A percentile compares a stretch with the other conserved stretches of the same genome.
These are phyloP conservation scores for Ennomos erosarius DNA, from an alignment of 2,888 invertebrate genomes.

Conservation along the genomic window DNA sequence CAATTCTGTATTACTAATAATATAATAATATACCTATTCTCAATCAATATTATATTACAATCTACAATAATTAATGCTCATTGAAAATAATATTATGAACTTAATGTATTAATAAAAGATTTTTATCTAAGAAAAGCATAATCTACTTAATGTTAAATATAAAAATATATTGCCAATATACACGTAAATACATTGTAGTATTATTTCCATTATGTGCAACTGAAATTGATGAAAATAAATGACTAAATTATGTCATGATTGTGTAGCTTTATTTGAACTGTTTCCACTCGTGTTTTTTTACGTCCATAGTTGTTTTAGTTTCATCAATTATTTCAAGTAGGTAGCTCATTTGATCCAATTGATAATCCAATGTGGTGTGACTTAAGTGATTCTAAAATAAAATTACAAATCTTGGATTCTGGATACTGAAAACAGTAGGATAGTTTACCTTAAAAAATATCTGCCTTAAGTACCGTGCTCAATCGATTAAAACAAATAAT, in stretches of 20 bases:
- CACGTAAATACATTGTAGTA: constrained; percentile 58
- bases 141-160: constrained; percentile 54
- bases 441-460: too few relatives aligned
- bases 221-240: constrained; percentile 66
- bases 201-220: constrained; percentile 69
- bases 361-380: too few relatives aligned
- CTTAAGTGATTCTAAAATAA: too few relatives aligned
- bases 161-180: constrained; percentile 62
- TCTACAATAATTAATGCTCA: constrained; percentile 48
- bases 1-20: constrained; percentile 5
- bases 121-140: constrained; percentile 47
- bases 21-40: too few relatives aligned
- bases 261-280: constrained; percentile 19
- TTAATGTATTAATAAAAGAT: constrained; percentile 46
- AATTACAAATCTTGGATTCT: too few relatives aligned
- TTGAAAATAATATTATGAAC: constrained; percentile 47
- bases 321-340: too few relatives aligned
- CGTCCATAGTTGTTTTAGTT: too few relatives aligned
- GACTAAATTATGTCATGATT: constrained; percentile 40
- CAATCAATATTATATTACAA: constrained; percentile 31
- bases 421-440: too few relatives aligned
- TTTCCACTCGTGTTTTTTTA: not conserved
- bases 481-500: too few relatives aligned
- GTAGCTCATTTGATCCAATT: too few relatives aligned
- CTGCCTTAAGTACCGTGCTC: too few relatives aligned